Evolutionary conservation across 2,888 invertebrate species (phyloP), one percentile per base, ranked within the genome.

Genomic region (Meteorus cinctellus): DNA sequence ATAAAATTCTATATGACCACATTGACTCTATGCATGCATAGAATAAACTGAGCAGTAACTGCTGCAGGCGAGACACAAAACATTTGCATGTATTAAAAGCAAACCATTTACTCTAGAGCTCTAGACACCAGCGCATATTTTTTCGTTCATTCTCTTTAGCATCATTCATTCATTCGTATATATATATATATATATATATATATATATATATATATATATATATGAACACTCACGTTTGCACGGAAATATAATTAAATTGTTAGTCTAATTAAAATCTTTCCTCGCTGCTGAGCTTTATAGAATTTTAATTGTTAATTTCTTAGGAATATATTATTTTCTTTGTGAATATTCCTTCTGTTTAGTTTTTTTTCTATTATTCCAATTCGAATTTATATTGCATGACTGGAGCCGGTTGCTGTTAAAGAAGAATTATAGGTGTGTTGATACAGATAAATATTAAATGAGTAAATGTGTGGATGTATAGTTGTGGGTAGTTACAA

Each of bases 51-150:
- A n/a, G 29, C 48, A 14, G 27, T 12, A 48, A 68, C 27, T n/a
- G 48, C 29, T n/a, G 27, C 51, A 29, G 68, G 29, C 48, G 31
- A 29, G 48, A 48, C 48, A 48, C 16, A 48, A 10, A 48, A 68
- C 29, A 68, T 68, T 68, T 68, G 68, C 68, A 68, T 68, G n/a
- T 48, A 68, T 68, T 48, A 68, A 68, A 68, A 24, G 55, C 19
- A 55, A n/a, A 55, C 8, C n/a, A n/a, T 55, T 19, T 55, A n/a
- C n/a, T 19, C 19, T 24, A 8, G 24, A 29, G 16, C 14, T 16
- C 16, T 51, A 34, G 29, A 68, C 29, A 48, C 29, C 19, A 3
- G n/a, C 29, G 29, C 29, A 68, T 51, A 51, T 51, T 48, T 68
- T 29, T 29, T 68, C 29, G n/a, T 68, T 19, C 29, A 48, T 68